Evolutionary conservation across 2,797 vertebrate genomes (phyloP).

Genomic region (Dryobates pubescens): DNA sequence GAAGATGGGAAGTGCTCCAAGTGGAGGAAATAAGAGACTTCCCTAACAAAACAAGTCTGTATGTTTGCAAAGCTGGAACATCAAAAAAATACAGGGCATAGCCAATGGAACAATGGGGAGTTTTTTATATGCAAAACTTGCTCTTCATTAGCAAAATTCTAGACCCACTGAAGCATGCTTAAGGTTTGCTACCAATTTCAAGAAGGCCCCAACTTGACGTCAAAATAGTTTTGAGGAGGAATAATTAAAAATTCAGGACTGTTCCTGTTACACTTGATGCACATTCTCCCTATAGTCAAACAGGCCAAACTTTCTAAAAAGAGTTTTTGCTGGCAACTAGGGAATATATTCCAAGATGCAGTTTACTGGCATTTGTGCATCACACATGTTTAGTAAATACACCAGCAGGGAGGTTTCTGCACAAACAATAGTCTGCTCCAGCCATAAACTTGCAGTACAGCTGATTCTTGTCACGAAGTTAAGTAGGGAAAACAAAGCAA

Average conservation of each 20-base stretch:
- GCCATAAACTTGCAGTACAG: conserved; percentile 39
- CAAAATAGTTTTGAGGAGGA: neutral
- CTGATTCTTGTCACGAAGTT: conserved; percentile 44
- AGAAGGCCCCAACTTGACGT: neutral
- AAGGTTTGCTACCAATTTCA: neutral
- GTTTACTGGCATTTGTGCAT: conserved; percentile 52
- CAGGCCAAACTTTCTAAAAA: conserved; percentile 11
- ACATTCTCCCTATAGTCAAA: conserved; percentile 14
- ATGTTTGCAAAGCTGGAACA: neutral
- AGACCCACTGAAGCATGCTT: neutral
- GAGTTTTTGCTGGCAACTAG: neutral
- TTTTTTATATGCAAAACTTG: neutral
- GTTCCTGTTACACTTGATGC: neutral
- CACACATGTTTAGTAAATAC: conserved; percentile 67
- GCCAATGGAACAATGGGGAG: neutral
- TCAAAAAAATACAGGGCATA: neutral
- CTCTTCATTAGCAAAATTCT: neutral
- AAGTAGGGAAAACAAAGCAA: conserved; percentile 44
- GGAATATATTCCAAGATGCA: conserved; percentile 10
- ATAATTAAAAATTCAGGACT: neutral
- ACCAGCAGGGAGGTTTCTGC: conserved; percentile 55
- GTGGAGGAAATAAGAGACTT: neutral
- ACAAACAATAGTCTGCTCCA: conserved; percentile 53
- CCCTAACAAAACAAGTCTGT: neutral
- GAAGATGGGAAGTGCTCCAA: neutral